Evolutionary conservation across 2,797 vertebrate species (phyloP), one percentile per base, ranked within the genome.

Genomic region (Hemibagrus guttatus): DNA sequence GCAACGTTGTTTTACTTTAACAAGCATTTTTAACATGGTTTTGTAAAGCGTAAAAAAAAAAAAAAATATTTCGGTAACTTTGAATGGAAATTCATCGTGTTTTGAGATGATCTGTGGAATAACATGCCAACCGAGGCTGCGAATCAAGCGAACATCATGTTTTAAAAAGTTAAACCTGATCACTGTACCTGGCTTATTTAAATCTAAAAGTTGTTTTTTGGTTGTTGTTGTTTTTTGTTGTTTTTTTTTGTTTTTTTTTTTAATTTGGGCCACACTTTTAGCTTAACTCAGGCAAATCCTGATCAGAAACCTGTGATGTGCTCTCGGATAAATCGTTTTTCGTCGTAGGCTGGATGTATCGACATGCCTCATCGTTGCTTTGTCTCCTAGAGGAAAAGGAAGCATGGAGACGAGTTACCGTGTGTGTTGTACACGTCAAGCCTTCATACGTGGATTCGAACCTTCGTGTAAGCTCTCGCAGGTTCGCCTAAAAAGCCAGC

Each of bases 1-100:
- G 86, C 87, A 74, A 63, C 23, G n/a, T 84, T 89, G n/a, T 84
- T 89, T 83, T 71, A 39, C 79, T 39, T 35, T 75, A 83, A 61
- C 71, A 9, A 12, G 19, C 58, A 17, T 78, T 82, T 84, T 80
- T 83, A 85, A 59, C 9, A 3, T 75, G 69, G 19, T 68, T 81
- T 83, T 82, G n/a, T 85, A 80, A 61, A 61, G 42, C 21, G 26
- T 28, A 54, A 52, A 59, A 72, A 74, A 49, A 31, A 2, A 8
- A 28, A 17, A 42, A 71, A 46, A 35, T 69, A 46, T 71, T 0
- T 35, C 39, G 69, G 59, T 75, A 39, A 72, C 63, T 86, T 64
- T 54, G n/a, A 75, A 42, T 35, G 31, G 72, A 58, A 63, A n/a
- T 23, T 46, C 11, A 54, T n/a, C 12, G 2, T 13, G 21, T 17